These are phyloP conservation scores for Xylota sylvarum DNA, from an alignment of 2,888 invertebrate genomes.

Conservation along the genomic window DNA sequence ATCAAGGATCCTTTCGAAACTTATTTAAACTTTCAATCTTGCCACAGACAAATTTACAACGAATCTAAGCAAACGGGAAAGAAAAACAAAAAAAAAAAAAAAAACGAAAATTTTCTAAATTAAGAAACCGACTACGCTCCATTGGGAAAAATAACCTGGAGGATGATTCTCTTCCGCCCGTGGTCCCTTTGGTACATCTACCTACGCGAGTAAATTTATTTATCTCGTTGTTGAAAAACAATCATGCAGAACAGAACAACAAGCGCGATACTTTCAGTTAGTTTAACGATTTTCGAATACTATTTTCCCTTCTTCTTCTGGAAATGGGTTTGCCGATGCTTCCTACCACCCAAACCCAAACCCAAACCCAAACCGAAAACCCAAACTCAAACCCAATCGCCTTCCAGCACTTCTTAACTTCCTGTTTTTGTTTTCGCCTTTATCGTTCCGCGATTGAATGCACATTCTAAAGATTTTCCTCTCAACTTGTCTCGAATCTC, in stretches of 20 bases:
- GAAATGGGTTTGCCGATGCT: conserved; percentile 48
- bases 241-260: conserved; percentile 71
- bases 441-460: conserved; percentile 76
- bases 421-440: conserved; percentile 76
- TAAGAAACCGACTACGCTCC: conserved; percentile 30
- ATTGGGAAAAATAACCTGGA: conserved; percentile 48
- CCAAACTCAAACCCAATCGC: conserved; percentile 41
- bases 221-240: conserved; percentile 67
- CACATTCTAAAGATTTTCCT: conserved; percentile 75
- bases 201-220: conserved; percentile 56
- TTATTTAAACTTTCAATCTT: conserved; percentile 61
- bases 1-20: conserved; percentile 56
- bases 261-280: conserved; percentile 74
- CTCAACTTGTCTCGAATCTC: conserved; percentile 73
- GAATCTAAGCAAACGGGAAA: conserved; percentile 4
- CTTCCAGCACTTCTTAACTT: conserved; percentile 71
- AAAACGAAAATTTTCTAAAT: conserved; percentile 7
- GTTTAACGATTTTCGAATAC: conserved; percentile 72
- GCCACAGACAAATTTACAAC: conserved; percentile 17
- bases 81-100: background rate
- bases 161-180: background rate
- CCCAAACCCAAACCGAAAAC: conserved; percentile 21
- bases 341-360: conserved; percentile 45
- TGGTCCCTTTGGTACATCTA: background rate
- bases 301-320: conserved; percentile 32